A percentile compares a stretch with the other conserved stretches of the same genome.
Evolutionary conservation across 2,797 vertebrate species (phyloP).

Genomic region (Chanos chanos): DNA sequence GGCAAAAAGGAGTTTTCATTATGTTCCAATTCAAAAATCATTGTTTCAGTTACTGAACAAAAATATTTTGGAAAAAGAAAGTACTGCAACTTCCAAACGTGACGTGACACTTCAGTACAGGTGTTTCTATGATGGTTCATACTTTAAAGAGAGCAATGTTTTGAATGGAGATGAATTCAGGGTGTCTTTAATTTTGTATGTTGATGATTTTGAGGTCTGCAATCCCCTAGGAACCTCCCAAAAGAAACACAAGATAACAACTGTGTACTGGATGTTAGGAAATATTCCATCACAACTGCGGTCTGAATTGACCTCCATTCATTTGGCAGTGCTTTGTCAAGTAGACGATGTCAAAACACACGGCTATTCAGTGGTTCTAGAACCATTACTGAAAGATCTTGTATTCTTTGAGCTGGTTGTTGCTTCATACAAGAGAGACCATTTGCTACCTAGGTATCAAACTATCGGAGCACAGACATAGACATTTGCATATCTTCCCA

Average conservation of each 20-base stretch:
- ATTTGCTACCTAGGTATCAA: no score
- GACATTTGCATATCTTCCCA: no score
- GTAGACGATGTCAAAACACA: no score
- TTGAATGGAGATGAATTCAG: not conserved
- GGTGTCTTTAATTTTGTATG: not conserved
- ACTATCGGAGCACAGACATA: no score
- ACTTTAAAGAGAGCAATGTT: no score
- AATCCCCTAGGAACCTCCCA: not conserved
- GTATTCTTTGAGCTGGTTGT: no score
- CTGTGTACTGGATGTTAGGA: not conserved
- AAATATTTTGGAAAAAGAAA: not conserved
- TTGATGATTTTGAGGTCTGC: not conserved
- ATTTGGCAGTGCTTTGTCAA: not conserved
- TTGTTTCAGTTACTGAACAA: constrained; percentile 10
- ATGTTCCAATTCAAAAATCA: not conserved
- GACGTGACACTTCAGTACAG: not conserved
- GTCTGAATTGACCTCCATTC: not conserved
- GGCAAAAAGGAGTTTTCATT: constrained; percentile 14
- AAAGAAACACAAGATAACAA: not conserved
- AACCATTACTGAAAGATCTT: no score
- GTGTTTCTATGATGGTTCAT: no score
- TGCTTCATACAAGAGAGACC: no score
- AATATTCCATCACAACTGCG: not conserved
- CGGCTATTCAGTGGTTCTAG: no score
- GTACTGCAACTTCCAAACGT: not conserved